Evolutionary conservation across 2,888 invertebrate species (phyloP).

Genomic region (Gortyna flavago): DNA sequence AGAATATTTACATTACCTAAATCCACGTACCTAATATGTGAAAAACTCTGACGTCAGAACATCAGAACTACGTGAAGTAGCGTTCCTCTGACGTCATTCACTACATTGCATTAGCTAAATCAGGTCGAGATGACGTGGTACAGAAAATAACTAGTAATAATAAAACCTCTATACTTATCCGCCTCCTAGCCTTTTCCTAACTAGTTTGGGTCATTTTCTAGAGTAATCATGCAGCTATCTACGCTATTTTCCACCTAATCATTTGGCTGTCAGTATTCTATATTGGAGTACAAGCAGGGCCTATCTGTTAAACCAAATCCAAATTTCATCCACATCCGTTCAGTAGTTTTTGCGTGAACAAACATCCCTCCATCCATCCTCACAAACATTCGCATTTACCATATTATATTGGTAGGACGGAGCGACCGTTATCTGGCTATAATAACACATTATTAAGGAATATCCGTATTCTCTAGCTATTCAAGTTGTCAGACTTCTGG

Average conservation of each 20-base stretch:
- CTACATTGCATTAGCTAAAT: conserved; percentile 21
- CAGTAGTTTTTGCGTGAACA: no score
- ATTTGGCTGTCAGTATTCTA: background rate
- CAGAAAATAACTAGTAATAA: conserved; percentile 6
- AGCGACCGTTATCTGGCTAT: background rate
- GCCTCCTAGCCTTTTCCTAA: background rate
- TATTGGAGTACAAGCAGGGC: background rate
- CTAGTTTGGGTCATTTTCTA: background rate
- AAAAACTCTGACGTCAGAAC: conserved; percentile 29
- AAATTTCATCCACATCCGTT: no score
- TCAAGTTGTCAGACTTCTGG: background rate
- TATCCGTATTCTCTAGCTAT: background rate
- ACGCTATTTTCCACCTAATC: background rate
- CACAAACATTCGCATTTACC: no score
- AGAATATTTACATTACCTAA: background rate
- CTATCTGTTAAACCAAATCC: no score
- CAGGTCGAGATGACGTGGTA: conserved; percentile 2
- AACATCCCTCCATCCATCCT: no score
- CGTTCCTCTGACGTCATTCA: conserved; percentile 26
- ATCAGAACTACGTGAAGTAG: conserved; percentile 23
- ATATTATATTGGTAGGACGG: no score
- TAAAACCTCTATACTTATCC: background rate
- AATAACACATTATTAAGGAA: background rate
- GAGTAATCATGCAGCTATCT: background rate
- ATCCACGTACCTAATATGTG: background rate